Conservation (phyloP, 2,113 vertebrate species). For the Xiphophorus maculatus region DNA sequence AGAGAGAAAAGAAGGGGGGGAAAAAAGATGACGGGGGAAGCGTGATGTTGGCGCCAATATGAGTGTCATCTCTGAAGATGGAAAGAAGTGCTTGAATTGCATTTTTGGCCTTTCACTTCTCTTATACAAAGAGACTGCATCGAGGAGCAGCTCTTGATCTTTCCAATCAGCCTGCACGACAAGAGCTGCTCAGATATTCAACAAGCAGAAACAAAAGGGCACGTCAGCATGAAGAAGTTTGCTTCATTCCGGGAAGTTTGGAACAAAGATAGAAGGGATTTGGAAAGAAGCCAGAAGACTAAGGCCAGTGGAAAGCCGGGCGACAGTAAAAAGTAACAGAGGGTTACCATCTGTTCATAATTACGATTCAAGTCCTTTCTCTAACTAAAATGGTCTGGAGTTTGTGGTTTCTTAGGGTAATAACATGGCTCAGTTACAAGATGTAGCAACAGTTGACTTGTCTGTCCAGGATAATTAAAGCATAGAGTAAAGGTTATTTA, state of each 20-base stretch:
- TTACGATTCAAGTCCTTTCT: slow-evolving; percentile 52
- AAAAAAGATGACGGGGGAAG: slow-evolving; percentile 45
- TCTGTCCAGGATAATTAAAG: slow-evolving; percentile 17
- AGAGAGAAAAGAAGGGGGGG: slow-evolving; percentile 19
- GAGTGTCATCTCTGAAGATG: slow-evolving; percentile 62
- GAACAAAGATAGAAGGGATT: slow-evolving; percentile 35
- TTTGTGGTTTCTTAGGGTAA: slow-evolving; percentile 28
- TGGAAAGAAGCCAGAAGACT: slow-evolving; percentile 42
- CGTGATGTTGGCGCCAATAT: slow-evolving; percentile 56
- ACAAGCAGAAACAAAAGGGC: slow-evolving; percentile 65
- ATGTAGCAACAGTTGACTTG: slow-evolving; percentile 15
- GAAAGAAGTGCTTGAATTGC: slow-evolving; percentile 71
- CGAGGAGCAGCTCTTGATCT: slow-evolving; percentile 69
- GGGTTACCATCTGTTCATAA: slow-evolving; percentile 63
- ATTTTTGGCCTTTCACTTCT: slow-evolving; percentile 68
- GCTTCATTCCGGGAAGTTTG: slow-evolving; percentile 48
- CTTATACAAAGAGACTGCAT: slow-evolving; percentile 49
- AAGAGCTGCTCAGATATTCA: slow-evolving; percentile 69
- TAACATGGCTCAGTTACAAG: slow-evolving; percentile 9
- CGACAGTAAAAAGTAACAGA: slow-evolving; percentile 30
- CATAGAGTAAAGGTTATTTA: background rate
- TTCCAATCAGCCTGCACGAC: slow-evolving; percentile 67
- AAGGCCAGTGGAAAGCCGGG: slow-evolving; percentile 40
- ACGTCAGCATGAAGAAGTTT: slow-evolving; percentile 64
- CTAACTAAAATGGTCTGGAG: slow-evolving; percentile 36